Conservation (phyloP, 2,113 vertebrate genomes). For the Anolis carolinensis region DNA sequence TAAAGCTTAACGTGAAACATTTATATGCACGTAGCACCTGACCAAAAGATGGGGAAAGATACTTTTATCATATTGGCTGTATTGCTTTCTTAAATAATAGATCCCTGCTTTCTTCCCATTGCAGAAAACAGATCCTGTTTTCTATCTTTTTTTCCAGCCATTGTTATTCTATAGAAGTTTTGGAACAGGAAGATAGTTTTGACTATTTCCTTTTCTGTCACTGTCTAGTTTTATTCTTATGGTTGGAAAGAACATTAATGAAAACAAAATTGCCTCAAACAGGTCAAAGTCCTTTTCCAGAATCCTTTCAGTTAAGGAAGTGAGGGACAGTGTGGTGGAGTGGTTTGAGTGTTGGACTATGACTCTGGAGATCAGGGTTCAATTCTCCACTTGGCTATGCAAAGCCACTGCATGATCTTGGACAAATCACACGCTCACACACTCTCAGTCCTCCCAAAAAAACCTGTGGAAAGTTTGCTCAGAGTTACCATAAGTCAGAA, state of each 20-base stretch:
- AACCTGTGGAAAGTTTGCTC: too few relatives aligned
- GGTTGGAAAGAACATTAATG: slow-evolving; percentile 32
- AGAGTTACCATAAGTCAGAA: too few relatives aligned
- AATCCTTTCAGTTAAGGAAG: slow-evolving; percentile 17
- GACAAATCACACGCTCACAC: too few relatives aligned
- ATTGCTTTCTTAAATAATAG: slow-evolving; percentile 81
- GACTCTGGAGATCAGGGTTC: too few relatives aligned
- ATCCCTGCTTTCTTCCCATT: slow-evolving; percentile 57
- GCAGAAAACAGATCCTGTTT: slow-evolving; percentile 65
- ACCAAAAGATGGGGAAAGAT: slow-evolving; percentile 72
- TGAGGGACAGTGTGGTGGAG: too few relatives aligned
- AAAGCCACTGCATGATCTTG: too few relatives aligned
- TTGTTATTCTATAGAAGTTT: slow-evolving; percentile 63
- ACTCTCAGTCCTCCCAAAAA: too few relatives aligned
- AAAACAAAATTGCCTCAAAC: slow-evolving; percentile 38
- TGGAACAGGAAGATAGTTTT: slow-evolving; percentile 56
- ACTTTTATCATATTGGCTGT: slow-evolving; percentile 73
- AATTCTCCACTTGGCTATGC: too few relatives aligned
- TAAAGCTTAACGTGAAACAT: slow-evolving; percentile 83
- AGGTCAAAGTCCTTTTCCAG: slow-evolving; percentile 39
- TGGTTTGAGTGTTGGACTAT: too few relatives aligned
- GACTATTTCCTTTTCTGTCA: slow-evolving; percentile 43
- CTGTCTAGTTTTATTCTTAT: background rate
- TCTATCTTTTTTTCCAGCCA: slow-evolving; percentile 62
- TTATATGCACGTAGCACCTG: slow-evolving; percentile 81